These are phyloP conservation scores for Rhodeus uyekii DNA, from an alignment of 2,797 vertebrate species.

Conservation along the genomic window DNA sequence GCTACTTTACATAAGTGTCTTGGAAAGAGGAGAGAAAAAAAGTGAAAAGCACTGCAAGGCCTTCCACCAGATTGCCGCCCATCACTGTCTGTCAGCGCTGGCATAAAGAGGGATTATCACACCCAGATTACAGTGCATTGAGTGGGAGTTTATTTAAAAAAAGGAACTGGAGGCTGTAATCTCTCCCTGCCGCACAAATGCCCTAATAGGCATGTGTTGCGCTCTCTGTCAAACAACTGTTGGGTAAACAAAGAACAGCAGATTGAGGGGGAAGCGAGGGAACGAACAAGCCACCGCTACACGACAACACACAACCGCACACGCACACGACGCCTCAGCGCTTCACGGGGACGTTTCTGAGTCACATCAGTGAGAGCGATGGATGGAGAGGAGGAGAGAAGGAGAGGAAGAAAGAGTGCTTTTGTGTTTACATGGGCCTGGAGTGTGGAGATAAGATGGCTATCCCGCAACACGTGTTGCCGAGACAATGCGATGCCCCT, in stretches of 20 bases:
- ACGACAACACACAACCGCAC: constrained; percentile 24
- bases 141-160: constrained; percentile 62
- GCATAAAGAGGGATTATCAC: constrained; percentile 56
- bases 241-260: constrained; percentile 60
- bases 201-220: constrained; percentile 62
- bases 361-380: constrained; percentile 54
- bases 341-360: constrained; percentile 48
- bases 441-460: constrained; percentile 67
- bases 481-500: constrained; percentile 67
- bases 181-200: constrained; percentile 56
- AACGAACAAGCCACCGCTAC: constrained; percentile 42
- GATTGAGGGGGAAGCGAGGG: constrained; percentile 59
- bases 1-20: constrained; percentile 51
- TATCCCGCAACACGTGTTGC: constrained; percentile 64
- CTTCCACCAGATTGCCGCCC: constrained; percentile 53
- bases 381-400: constrained; percentile 51
- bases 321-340: constrained; percentile 37
- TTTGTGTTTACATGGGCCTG: constrained; percentile 70
- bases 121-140: constrained; percentile 56
- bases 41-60: constrained; percentile 35
- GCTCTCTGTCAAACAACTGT: constrained; percentile 60
- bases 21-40: neutral
- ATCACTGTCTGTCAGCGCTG: constrained; percentile 59
- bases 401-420: constrained; percentile 48
- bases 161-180: constrained; percentile 60